A percentile compares a stretch with the other conserved stretches of the same genome.
Evolutionary conservation across 2,113 vertebrate species (phyloP).

Genomic region (Poeciliopsis turrubarensis): DNA sequence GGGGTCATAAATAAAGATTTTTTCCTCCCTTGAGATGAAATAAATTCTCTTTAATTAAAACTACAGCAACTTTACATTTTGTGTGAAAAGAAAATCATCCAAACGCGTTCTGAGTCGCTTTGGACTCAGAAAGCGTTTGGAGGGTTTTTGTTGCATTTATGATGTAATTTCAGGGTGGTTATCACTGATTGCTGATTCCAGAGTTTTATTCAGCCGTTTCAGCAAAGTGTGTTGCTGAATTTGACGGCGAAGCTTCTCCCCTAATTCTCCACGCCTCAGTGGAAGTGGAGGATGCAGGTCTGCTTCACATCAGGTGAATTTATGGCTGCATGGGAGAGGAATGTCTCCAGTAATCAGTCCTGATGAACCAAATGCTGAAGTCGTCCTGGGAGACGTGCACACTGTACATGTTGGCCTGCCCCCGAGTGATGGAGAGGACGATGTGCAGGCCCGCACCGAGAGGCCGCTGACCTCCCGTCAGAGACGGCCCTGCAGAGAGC

Average conservation of each 20-base stretch:
- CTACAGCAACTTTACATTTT: slow-evolving; percentile 37
- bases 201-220: slow-evolving; percentile 17
- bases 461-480: slow-evolving; percentile 61
- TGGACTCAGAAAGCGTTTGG: background rate
- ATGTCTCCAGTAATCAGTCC: slow-evolving; percentile 74
- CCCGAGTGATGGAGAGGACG: slow-evolving; percentile 56
- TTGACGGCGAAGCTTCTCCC: slow-evolving; percentile 26
- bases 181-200: slow-evolving; percentile 1
- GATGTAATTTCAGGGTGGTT: slow-evolving; percentile 13
- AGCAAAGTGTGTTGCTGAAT: slow-evolving; percentile 17
- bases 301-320: slow-evolving; percentile 75
- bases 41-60: slow-evolving; percentile 69
- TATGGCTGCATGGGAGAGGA: slow-evolving; percentile 56
- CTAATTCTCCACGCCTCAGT: slow-evolving; percentile 29
- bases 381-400: slow-evolving; percentile 61
- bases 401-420: slow-evolving; percentile 64
- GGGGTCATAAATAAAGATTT: slow-evolving; percentile 78
- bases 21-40: slow-evolving; percentile 62
- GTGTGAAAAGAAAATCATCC: slow-evolving; percentile 45
- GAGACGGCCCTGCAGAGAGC: slow-evolving; percentile 68
- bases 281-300: slow-evolving; percentile 47
- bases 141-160: background rate
- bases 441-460: slow-evolving; percentile 69
- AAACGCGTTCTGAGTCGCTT: background rate
- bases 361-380: slow-evolving; percentile 65